Base-by-base conservation (phyloP, 2,113 vertebrate species). In the Crypturellus undulatus region DNA sequence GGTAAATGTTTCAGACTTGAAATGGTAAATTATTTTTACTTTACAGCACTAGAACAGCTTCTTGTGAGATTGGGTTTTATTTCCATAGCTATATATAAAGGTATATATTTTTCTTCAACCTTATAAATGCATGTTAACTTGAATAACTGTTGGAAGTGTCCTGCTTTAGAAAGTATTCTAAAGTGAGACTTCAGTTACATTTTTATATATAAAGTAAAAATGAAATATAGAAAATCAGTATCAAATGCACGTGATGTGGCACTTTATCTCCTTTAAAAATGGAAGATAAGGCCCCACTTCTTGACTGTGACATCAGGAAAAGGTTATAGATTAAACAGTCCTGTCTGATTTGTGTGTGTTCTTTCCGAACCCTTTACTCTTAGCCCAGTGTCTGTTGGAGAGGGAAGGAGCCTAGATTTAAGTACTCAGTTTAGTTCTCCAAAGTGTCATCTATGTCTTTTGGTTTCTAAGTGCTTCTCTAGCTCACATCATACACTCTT, bases 11-110 rank as follows among this genome's bases (percentile, higher is more conserved):
- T 96, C 91, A 96, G 84, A 92, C 79, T 96, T 89, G 72, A 97
- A 96, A 94, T 83, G 84, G 95, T 94, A 84, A 91, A 94, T 95
- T 96, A 84, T 95, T 97, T 97, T 96, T 93, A 64, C 88, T 86
- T 96, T 73, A 78, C 62, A 82, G 85, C 79, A 94, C 92, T 96
- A 89, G 87, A 91, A 68, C 79, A 93, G 76, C 93, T 90, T 95
- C 90, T 92, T 93, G 86, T 83, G 43, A 82, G 94, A 85, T 32
- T 54, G 51, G 94, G 51, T 79, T 97, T 92, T 95, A 86, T 94
- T 87, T 92, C 95, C 77, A 95, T 92, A 92, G 72, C 40, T 89
- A 25, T 93, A 87, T 81, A 88, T 92, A 40, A 91, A 91, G 54
- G 9, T 58, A 58, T 94, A 70, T 79, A 63, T 75, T 76, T 87